Percentiles rank a stretch among this genome's conserved stretches.
Conservation (phyloP, 2,113 vertebrate species). For the Bungarus multicinctus region DNA sequence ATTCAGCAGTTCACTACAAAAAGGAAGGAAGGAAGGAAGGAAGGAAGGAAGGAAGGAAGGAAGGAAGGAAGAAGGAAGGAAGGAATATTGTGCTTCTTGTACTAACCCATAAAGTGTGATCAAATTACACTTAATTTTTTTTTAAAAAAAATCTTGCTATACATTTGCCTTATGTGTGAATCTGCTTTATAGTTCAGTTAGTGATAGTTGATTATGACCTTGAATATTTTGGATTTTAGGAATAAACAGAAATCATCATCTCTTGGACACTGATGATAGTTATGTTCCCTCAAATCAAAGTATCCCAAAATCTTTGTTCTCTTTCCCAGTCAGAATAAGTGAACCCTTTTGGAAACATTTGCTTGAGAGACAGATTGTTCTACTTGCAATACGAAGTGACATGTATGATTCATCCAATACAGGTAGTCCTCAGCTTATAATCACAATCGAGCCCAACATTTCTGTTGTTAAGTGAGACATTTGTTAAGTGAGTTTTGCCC, state of each 20-base stretch:
- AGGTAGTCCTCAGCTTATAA: too few species aligned
- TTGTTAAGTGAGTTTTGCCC: too few species aligned
- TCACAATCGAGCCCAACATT: too few species aligned
- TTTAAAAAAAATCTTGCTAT: neutral
- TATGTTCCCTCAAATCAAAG: slow-evolving; percentile 42
- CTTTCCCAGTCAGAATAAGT: slow-evolving; percentile 24
- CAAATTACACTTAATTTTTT: neutral
- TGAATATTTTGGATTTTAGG: slow-evolving; percentile 38
- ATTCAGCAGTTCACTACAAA: neutral
- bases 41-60: fast-evolving
- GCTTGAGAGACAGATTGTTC: slow-evolving; percentile 13
- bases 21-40: fast-evolving
- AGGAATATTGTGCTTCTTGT: slow-evolving; percentile 3
- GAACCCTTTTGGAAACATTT: slow-evolving; percentile 18
- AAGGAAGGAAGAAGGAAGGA: fast-evolving
- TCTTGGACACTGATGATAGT: slow-evolving; percentile 17
- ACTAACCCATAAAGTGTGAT: slow-evolving; percentile 26
- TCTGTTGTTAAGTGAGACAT: too few species aligned
- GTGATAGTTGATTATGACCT: slow-evolving; percentile 32
- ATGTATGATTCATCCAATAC: slow-evolving; percentile 1
- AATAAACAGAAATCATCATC: slow-evolving; percentile 45
- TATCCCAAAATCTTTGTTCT: slow-evolving; percentile 3
- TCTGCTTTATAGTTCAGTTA: slow-evolving; percentile 25
- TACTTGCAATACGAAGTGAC: neutral
- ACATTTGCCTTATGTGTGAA: slow-evolving; percentile 15